Conservation (phyloP, 1,140 invertebrate genomes). For the Varroa destructor region DNA sequence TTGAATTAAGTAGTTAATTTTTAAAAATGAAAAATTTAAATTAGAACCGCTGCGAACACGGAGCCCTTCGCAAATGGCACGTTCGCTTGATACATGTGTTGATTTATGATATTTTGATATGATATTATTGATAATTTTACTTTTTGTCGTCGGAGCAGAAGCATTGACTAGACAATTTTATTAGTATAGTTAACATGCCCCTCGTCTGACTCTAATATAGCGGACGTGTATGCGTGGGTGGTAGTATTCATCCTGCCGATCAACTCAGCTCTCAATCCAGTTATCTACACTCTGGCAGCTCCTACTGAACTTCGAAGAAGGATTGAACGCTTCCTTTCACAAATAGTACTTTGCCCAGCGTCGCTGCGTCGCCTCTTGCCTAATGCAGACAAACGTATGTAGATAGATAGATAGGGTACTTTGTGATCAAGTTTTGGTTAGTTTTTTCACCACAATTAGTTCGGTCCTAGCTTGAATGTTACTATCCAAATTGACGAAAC, state of each 20-base stretch:
- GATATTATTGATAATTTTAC: conserved; percentile 1
- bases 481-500: too few species aligned
- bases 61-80: background rate
- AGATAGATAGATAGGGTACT: too few species aligned
- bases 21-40: too few species aligned
- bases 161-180: too few species aligned
- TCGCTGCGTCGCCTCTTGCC: background rate
- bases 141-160: conserved; percentile 30
- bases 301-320: conserved; percentile 41
- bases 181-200: too few species aligned
- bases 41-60: too few species aligned
- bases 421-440: too few species aligned
- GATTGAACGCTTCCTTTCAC: conserved; percentile 6
- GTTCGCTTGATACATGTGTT: background rate
- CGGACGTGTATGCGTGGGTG: conserved; percentile 56
- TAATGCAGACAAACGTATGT: conserved; percentile 20
- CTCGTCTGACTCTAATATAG: conserved; percentile 38
- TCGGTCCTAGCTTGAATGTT: too few species aligned
- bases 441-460: too few species aligned
- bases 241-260: conserved; percentile 61
- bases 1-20: too few species aligned
- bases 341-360: background rate
- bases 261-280: conserved; percentile 61
- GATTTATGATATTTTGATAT: background rate
- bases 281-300: conserved; percentile 64